phyloP scores from a whole-genome alignment of 1,140 invertebrate genomes.

The Trinorchestia longiramus region DNA sequence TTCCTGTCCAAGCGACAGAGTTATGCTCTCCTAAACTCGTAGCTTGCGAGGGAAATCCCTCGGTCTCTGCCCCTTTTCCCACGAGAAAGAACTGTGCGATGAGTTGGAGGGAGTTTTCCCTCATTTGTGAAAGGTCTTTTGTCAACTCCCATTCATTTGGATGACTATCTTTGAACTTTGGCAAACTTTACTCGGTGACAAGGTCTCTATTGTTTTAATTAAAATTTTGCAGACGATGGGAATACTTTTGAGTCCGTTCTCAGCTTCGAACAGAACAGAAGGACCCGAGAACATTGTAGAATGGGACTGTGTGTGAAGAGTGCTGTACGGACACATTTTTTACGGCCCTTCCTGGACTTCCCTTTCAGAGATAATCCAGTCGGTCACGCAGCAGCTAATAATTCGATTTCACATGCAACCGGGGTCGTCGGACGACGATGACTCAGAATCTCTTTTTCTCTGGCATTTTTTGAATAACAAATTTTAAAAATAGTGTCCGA shows the following conservation, averaged over 20 bases:
- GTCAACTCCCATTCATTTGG: constrained; percentile 51
- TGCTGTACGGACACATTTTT: neutral
- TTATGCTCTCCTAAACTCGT: constrained; percentile 2
- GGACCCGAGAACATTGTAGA: neutral
- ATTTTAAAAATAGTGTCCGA: too few species aligned
- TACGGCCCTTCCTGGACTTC: neutral
- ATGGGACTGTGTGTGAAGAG: neutral
- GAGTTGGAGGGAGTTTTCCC: constrained; percentile 44
- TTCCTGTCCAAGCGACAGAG: neutral
- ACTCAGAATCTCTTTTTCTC: neutral
- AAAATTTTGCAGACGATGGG: constrained; percentile 5
- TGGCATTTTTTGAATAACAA: too few species aligned
- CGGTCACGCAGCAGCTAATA: too few species aligned
- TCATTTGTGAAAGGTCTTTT: constrained; percentile 43
- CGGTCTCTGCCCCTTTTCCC: constrained; percentile 12
- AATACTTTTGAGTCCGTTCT: neutral
- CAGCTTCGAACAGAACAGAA: neutral
- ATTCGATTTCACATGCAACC: neutral
- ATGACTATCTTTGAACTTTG: constrained; percentile 51
- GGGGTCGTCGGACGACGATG: neutral
- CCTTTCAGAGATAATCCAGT: too few species aligned
- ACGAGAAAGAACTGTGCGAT: neutral
- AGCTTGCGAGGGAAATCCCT: constrained; percentile 4
- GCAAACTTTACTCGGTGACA: constrained; percentile 43
- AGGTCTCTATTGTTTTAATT: constrained; percentile 50